phyloP scores from a whole-genome alignment of 2,888 invertebrate genomes.

The Sepiola atlantica region DNA sequence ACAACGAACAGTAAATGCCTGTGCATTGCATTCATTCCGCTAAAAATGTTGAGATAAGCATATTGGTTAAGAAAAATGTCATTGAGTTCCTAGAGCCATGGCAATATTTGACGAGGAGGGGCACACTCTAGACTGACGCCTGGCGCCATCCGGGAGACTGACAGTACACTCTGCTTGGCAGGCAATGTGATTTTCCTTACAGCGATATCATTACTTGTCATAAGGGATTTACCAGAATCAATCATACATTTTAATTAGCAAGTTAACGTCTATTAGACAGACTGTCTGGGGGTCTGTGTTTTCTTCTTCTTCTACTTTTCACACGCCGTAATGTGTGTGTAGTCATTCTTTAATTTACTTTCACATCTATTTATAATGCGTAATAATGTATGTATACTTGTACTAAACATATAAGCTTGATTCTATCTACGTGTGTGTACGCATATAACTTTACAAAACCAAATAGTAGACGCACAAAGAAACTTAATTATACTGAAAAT shows the following conservation, averaged over 20 bases:
- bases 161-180: slow-evolving; percentile 42
- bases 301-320: neutral
- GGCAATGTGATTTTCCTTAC: slow-evolving; percentile 45
- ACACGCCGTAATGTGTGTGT: neutral
- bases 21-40: neutral
- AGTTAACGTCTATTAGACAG: slow-evolving; percentile 44
- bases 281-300: neutral
- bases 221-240: slow-evolving; percentile 42
- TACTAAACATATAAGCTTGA: neutral
- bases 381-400: neutral
- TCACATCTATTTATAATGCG: neutral
- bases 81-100: slow-evolving; percentile 22
- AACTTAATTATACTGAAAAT: neutral
- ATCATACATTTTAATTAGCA: slow-evolving; percentile 46
- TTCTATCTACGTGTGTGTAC: neutral
- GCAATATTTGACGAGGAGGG: slow-evolving; percentile 34
- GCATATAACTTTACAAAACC: neutral
- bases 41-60: slow-evolving; percentile 32
- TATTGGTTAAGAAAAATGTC: slow-evolving; percentile 22
- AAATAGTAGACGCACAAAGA: neutral
- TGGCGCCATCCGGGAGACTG: slow-evolving; percentile 42
- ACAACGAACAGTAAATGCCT: neutral
- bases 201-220: slow-evolving; percentile 43
- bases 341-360: slow-evolving; percentile 33
- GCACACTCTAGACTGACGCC: slow-evolving; percentile 35